These are phyloP conservation scores for Clarias batrachus DNA, from an alignment of 2,113 vertebrate genomes.

Conservation along the genomic window DNA sequence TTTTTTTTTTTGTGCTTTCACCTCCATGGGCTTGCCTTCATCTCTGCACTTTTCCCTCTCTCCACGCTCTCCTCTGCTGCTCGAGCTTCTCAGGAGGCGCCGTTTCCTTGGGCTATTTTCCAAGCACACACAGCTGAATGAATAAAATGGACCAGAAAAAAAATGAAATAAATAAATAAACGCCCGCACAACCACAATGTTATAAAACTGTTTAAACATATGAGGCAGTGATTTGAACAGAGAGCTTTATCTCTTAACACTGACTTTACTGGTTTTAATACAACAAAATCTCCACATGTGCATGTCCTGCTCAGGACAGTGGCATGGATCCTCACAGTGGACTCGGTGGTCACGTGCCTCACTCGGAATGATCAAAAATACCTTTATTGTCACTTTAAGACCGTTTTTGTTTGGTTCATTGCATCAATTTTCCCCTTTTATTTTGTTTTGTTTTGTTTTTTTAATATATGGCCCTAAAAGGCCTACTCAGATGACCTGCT, in stretches of 20 bases:
- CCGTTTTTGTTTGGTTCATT: too few species aligned
- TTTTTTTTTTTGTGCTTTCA: neutral
- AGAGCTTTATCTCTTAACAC: neutral
- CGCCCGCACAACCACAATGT: neutral
- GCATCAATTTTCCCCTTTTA: too few species aligned
- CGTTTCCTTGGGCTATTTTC: constrained; percentile 1
- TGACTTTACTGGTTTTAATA: neutral
- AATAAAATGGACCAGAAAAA: neutral
- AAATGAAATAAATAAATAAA: neutral
- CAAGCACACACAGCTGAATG: neutral
- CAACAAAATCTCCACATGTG: neutral
- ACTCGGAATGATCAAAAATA: neutral
- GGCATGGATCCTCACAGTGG: neutral
- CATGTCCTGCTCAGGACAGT: too few species aligned
- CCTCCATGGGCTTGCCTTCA: neutral
- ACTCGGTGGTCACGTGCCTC: neutral
- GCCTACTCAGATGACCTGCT: neutral
- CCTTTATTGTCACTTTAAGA: too few species aligned
- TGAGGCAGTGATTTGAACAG: neutral
- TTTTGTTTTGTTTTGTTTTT: too few species aligned
- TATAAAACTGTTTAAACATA: neutral
- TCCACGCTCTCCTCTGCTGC: neutral
- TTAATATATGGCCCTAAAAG: neutral
- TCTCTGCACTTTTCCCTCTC: neutral
- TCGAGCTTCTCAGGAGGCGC: neutral